A percentile compares a stretch with the other conserved stretches of the same genome.
Conservation (phyloP, 1,140 invertebrate species). For the Bombus confusus region DNA sequence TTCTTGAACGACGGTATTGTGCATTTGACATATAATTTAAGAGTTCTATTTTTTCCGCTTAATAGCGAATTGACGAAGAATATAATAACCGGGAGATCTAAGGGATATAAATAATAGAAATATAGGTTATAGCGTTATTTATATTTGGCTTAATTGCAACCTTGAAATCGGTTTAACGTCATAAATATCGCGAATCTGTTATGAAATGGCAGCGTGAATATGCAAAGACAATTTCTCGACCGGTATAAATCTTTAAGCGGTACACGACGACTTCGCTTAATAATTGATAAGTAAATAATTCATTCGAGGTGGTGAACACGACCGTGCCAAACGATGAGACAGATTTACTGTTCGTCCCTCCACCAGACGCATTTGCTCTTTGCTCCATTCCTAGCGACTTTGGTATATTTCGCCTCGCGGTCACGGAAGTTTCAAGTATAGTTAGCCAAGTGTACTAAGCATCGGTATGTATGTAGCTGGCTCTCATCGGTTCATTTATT, state of each 20-base stretch:
- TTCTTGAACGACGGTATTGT: too few species aligned
- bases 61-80: too few species aligned
- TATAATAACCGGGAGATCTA: neutral
- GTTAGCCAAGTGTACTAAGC: conserved; percentile 31
- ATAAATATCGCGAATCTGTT: conserved; percentile 34
- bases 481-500: conserved; percentile 60
- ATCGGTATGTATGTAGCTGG: conserved; percentile 37
- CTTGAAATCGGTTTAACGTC: conserved; percentile 27
- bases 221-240: conserved; percentile 39
- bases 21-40: too few species aligned
- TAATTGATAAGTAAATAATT: conserved; percentile 73
- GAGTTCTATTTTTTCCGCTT: too few species aligned
- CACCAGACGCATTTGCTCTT: conserved; percentile 45
- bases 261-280: conserved; percentile 51
- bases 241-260: conserved; percentile 56
- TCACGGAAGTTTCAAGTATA: conserved; percentile 56
- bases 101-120: neutral
- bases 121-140: conserved; percentile 21
- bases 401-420: conserved; percentile 58
- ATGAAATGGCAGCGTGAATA: conserved; percentile 37
- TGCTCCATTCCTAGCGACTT: conserved; percentile 60
- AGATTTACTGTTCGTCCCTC: conserved; percentile 69
- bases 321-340: conserved; percentile 72
- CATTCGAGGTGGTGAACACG: conserved; percentile 72
- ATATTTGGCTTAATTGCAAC: neutral